Percentiles rank a stretch among this genome's conserved stretches.
These are phyloP conservation scores for Istiophorus platypterus DNA, from an alignment of 2,113 vertebrate species.

Conservation along the genomic window DNA sequence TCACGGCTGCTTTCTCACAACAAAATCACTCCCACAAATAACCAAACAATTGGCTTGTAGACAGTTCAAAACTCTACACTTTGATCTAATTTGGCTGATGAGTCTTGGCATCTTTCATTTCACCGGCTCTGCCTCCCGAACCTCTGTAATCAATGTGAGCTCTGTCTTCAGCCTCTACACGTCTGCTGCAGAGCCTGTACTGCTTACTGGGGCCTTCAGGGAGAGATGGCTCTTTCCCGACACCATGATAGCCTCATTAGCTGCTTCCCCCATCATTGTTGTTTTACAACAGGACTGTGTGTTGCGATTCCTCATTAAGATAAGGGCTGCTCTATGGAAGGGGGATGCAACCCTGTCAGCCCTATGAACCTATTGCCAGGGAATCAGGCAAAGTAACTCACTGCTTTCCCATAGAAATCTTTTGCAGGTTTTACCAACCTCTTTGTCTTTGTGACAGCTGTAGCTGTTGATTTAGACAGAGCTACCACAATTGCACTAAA, in stretches of 20 bases:
- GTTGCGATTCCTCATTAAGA: slow-evolving; percentile 89
- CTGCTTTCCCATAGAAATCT: slow-evolving; percentile 75
- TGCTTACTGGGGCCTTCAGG: slow-evolving; percentile 80
- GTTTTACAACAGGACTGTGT: slow-evolving; percentile 88
- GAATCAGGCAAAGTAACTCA: slow-evolving; percentile 75
- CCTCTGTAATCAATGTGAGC: slow-evolving; percentile 81
- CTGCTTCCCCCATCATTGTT: slow-evolving; percentile 87
- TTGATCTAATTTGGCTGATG: slow-evolving; percentile 82
- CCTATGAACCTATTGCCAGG: slow-evolving; percentile 77
- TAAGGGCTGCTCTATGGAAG: slow-evolving; percentile 83
- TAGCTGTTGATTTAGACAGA: slow-evolving; percentile 53
- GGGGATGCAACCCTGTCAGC: slow-evolving; percentile 78
- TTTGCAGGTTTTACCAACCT: slow-evolving; percentile 18
- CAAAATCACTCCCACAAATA: slow-evolving; percentile 69
- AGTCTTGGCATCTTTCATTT: slow-evolving; percentile 80
- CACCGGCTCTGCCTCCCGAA: slow-evolving; percentile 75
- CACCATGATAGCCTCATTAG: slow-evolving; percentile 89
- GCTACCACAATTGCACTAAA: slow-evolving; percentile 54
- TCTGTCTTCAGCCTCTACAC: slow-evolving; percentile 73
- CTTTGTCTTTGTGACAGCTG: slow-evolving; percentile 58
- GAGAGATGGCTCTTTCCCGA: slow-evolving; percentile 82
- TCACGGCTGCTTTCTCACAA: slow-evolving; percentile 71
- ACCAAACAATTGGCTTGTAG: slow-evolving; percentile 57
- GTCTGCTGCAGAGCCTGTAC: slow-evolving; percentile 68
- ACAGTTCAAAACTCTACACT: slow-evolving; percentile 70